Evolutionary conservation across 2,888 invertebrate genomes (phyloP).

Genomic region (Macropis europaea): DNA sequence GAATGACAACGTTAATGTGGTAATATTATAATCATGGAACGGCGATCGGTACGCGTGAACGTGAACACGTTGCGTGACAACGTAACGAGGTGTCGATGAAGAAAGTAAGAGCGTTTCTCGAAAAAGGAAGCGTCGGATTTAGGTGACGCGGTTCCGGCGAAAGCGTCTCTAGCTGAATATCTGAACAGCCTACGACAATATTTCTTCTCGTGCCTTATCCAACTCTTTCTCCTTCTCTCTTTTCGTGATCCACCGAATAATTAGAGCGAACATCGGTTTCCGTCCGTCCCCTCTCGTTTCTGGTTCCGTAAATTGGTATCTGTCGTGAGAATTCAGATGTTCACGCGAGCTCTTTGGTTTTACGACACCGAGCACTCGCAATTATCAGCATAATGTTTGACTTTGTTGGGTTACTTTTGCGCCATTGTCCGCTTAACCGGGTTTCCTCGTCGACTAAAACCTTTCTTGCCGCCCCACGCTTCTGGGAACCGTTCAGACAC

Average conservation of each 20-base stretch:
- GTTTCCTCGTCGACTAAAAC: too few species aligned
- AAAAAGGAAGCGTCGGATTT: conserved; percentile 58
- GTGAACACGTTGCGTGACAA: conserved; percentile 33
- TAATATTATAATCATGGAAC: not conserved
- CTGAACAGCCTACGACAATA: conserved; percentile 37
- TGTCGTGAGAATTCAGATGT: conserved; percentile 12
- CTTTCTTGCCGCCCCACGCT: too few species aligned
- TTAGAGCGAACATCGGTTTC: not conserved
- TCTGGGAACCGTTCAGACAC: too few species aligned
- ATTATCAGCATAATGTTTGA: conserved; percentile 9
- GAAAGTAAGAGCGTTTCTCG: conserved; percentile 66
- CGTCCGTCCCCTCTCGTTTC: not conserved
- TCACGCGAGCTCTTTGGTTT: not conserved
- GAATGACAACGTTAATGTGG: too few species aligned
- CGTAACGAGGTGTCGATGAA: conserved; percentile 49
- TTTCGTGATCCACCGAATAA: not conserved
- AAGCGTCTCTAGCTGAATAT: conserved; percentile 56
- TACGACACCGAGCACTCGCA: not conserved
- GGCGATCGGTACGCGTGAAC: not conserved
- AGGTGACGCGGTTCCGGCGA: conserved; percentile 57
- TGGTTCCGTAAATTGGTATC: not conserved
- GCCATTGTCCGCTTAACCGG: not conserved
- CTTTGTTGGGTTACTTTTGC: conserved; percentile 3
- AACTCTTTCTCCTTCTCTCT: not conserved
- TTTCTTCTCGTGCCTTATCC: conserved; percentile 26